phyloP scores from a whole-genome alignment of 1,140 invertebrate species.

The Penaeus indicus region DNA sequence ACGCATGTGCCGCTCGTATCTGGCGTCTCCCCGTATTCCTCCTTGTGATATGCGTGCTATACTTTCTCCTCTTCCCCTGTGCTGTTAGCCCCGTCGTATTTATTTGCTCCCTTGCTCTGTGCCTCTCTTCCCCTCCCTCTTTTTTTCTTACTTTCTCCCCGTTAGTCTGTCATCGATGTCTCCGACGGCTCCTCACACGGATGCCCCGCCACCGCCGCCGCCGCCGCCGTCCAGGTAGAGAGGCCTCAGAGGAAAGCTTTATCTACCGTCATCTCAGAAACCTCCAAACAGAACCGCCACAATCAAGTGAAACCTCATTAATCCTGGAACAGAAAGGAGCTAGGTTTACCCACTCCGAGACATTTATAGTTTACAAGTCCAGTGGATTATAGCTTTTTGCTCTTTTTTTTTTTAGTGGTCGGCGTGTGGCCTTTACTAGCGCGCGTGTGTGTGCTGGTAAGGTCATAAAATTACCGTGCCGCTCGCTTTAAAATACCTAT shows the following conservation, averaged over 20 bases:
- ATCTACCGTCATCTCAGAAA: no score
- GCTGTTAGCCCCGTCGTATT: background rate
- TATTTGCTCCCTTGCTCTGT: background rate
- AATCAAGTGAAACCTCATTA: no score
- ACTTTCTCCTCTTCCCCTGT: background rate
- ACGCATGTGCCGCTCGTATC: no score
- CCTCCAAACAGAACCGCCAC: no score
- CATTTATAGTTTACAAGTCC: no score
- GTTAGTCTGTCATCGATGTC: background rate
- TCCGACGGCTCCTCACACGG: background rate
- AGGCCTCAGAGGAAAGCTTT: no score
- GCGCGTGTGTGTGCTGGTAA: conserved; percentile 21
- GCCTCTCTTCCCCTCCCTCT: background rate
- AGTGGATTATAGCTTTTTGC: no score
- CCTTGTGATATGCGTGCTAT: background rate
- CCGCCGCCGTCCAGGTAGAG: background rate
- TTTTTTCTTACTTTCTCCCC: background rate
- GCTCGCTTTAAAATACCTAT: conserved; percentile 46
- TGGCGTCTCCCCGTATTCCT: no score
- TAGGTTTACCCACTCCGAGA: no score
- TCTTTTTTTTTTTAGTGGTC: background rate
- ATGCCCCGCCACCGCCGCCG: background rate
- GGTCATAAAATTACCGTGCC: conserved; percentile 47
- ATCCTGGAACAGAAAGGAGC: no score
- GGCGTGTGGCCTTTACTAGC: background rate